Conservation (phyloP, 1,140 invertebrate species). For the Drosophila bocqueti region DNA sequence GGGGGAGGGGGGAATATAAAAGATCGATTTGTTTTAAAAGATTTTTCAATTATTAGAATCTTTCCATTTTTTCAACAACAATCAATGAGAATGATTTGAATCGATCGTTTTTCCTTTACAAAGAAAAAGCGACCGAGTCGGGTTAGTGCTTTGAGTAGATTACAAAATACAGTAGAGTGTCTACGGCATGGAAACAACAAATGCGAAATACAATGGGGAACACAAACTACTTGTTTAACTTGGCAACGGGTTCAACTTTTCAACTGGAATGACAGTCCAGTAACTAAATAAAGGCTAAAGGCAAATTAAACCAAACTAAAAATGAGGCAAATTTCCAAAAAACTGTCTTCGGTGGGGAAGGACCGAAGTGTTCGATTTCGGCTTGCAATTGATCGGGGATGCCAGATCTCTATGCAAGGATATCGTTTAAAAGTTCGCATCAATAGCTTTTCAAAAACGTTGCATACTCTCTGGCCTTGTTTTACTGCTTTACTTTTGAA, state of each 20-base stretch:
- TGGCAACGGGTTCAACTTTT: constrained; percentile 15
- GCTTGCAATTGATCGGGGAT: constrained; percentile 7
- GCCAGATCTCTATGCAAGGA: constrained; percentile 1
- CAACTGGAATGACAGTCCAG: background rate
- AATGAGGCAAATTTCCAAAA: constrained; percentile 1
- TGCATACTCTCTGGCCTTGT: constrained; percentile 19
- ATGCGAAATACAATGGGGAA: constrained; percentile 39
- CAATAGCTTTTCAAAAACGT: constrained; percentile 17
- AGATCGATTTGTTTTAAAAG: constrained; percentile 37
- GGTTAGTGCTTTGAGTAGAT: constrained; percentile 56
- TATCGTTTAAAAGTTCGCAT: constrained; percentile 1
- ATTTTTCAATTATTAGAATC: constrained; percentile 45
- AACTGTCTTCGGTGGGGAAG: constrained; percentile 33
- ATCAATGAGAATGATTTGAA: constrained; percentile 47
- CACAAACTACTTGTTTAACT: constrained; percentile 45
- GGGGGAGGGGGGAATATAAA: constrained; percentile 25
- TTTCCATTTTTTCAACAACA: constrained; percentile 56
- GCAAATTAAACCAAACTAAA: constrained; percentile 39
- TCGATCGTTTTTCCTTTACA: constrained; percentile 15
- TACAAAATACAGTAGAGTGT: constrained; percentile 18
- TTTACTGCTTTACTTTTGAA: constrained; percentile 2
- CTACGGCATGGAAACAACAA: constrained; percentile 52
- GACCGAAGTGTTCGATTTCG: constrained; percentile 30
- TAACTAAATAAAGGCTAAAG: constrained; percentile 30
- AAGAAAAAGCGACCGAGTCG: constrained; percentile 28